Percentiles rank a stretch among this genome's conserved stretches.
phyloP scores from a whole-genome alignment of 2,888 invertebrate genomes.

The Petrophora chlorosata region DNA sequence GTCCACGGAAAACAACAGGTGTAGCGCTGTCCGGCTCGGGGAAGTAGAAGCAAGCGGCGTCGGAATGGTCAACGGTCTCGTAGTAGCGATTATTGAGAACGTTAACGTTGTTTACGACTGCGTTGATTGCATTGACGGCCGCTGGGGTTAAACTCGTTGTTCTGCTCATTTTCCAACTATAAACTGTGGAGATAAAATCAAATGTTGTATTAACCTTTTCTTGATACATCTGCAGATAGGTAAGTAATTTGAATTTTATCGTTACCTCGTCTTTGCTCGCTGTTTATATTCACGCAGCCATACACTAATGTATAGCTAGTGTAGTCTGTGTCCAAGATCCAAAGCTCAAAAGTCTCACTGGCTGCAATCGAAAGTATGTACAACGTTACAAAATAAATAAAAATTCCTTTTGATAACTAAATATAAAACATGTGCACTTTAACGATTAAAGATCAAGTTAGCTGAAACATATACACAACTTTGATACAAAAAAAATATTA shows the following conservation, averaged over 20 bases:
- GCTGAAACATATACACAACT: no score
- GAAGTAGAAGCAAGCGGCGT: slow-evolving; percentile 51
- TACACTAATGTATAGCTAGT: slow-evolving; percentile 83
- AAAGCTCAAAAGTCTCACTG: slow-evolving; percentile 34
- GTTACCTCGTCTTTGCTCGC: slow-evolving; percentile 40
- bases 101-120: slow-evolving; percentile 29
- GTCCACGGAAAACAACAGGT: slow-evolving; percentile 45
- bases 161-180: slow-evolving; percentile 63
- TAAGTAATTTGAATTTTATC: slow-evolving; percentile 50
- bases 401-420: no score
- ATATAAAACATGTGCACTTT: no score
- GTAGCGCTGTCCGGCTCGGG: slow-evolving; percentile 36
- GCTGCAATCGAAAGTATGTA: slow-evolving; percentile 34
- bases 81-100: slow-evolving; percentile 48
- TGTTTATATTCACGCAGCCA: slow-evolving; percentile 77
- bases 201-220: no score
- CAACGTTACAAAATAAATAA: no score
- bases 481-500: no score
- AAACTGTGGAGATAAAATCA: no score
- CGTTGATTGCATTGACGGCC: slow-evolving; percentile 34
- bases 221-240: slow-evolving; percentile 31
- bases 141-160: slow-evolving; percentile 27
- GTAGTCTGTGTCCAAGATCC: slow-evolving; percentile 81
- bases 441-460: no score
- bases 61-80: slow-evolving; percentile 39